Evolutionary conservation across 2,113 vertebrate species (phyloP), one percentile per base, ranked within the genome.

Genomic region (Hipposideros armiger): DNA sequence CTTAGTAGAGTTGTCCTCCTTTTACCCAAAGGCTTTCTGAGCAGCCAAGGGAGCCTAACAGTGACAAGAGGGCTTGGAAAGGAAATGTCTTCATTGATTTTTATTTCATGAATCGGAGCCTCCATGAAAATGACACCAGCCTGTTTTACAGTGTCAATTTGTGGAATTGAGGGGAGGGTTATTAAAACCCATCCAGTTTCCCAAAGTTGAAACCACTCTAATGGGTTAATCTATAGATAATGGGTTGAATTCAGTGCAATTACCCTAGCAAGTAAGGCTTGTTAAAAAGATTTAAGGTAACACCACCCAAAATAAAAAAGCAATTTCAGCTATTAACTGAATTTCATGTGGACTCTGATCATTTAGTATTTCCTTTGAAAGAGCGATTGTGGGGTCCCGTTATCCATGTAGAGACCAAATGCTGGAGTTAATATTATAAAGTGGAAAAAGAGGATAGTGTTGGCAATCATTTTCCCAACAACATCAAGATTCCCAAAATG

Each of bases 201-300:
- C 96, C 1, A 15, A 93, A 60, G 45, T 97, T 97, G 96, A 94
- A 95, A 95, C 91, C 91, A 93, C 82, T 40, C 83, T 96, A 97
- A 96, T 97, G 97, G 97, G 97, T 96, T 97, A 95, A 97, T 94
- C 95, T 89, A 96, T 93, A 95, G 97, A 70, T 96, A 96, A 96
- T 91, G 70, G 96, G 92, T 84, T 54, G 88, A 94, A 58, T 90
- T 95, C 67, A 91, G 52, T 28, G 14, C 92, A 96, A 95, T 82
- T 73, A 62, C 82, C 78, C 92, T 64, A 60, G 82, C 97, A 94
- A 94, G 52, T 80, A 70, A 96, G 72, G 52, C 56, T 94, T 95
- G 90, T 90, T 92, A 92, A 95, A 97, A 88, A 72, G 74, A 52
- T 56, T 56, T 94, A 91, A 95, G 95, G 78, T 95, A 96, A 81